phyloP scores from a whole-genome alignment of 2,888 invertebrate species.

The Sipunculus nudus region DNA sequence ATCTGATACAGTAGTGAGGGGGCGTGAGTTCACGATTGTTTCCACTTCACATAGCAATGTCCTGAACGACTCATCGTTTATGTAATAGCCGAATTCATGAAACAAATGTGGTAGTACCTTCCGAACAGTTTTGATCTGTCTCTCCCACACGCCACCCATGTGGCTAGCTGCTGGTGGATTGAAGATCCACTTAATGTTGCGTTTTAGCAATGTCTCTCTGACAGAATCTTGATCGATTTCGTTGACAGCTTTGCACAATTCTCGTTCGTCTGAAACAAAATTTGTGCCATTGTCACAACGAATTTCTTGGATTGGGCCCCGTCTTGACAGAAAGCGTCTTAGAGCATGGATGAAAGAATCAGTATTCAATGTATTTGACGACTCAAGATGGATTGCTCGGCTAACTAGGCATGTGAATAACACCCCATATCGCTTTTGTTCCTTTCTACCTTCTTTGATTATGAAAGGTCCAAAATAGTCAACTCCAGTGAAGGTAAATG shows the following conservation, averaged over 20 bases:
- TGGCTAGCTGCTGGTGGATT: slow-evolving; percentile 44
- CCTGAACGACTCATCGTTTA: slow-evolving; percentile 29
- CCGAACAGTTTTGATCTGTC: slow-evolving; percentile 40
- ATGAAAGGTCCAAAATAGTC: slow-evolving; percentile 58
- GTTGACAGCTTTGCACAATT: slow-evolving; percentile 19
- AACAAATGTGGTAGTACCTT: slow-evolving; percentile 32
- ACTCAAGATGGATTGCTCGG: slow-evolving; percentile 53
- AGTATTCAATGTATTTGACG: slow-evolving; percentile 28
- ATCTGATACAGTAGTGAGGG: slow-evolving; percentile 24
- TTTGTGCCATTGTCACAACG: slow-evolving; percentile 10
- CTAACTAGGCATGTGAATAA: slow-evolving; percentile 55
- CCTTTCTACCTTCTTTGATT: slow-evolving; percentile 44
- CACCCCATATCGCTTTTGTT: slow-evolving; percentile 50
- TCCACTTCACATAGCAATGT: slow-evolving; percentile 35
- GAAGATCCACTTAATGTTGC: slow-evolving; percentile 18
- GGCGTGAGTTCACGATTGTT: slow-evolving; percentile 34
- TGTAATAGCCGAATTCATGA: background rate
- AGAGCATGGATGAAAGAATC: slow-evolving; percentile 38
- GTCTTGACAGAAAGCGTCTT: slow-evolving; percentile 30
- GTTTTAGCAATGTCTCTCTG: slow-evolving; percentile 10
- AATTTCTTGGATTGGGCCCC: slow-evolving; percentile 19
- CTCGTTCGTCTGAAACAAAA: slow-evolving; percentile 29
- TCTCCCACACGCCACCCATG: slow-evolving; percentile 47
- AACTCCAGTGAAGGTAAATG: slow-evolving; percentile 51
- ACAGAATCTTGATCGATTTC: slow-evolving; percentile 22